phyloP scores from a whole-genome alignment of 1,140 invertebrate species.

The Nasonia vitripennis region DNA sequence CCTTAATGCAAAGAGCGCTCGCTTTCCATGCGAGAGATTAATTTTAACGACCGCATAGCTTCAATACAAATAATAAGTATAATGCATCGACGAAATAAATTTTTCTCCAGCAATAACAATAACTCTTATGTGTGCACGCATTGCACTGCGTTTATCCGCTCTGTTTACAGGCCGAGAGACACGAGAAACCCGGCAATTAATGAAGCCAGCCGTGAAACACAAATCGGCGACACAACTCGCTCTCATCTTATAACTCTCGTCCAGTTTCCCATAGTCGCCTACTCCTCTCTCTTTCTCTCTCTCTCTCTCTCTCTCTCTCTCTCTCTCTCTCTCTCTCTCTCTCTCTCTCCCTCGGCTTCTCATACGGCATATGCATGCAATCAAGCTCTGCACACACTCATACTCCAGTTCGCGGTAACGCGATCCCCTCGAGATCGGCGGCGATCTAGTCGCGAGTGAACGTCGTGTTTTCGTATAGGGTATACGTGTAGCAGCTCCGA shows the following conservation, averaged over 20 bases:
- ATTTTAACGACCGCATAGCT: not conserved
- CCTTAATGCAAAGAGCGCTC: not conserved
- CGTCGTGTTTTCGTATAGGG: not conserved
- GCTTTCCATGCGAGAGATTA: not conserved
- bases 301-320: not conserved
- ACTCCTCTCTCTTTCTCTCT: not conserved
- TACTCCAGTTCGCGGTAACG: conserved; percentile 1
- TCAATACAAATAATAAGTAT: not conserved
- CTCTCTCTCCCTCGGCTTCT: not conserved
- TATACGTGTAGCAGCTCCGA: not conserved
- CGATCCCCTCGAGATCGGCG: conserved; percentile 2
- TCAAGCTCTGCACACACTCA: not conserved
- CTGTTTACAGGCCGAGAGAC: not conserved
- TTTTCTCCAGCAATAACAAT: not conserved
- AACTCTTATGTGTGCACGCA: not conserved
- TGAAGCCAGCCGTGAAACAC: not conserved
- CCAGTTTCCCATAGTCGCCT: not conserved
- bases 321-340: not conserved
- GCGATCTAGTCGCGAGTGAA: not conserved
- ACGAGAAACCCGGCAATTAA: not conserved
- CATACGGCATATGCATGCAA: not conserved
- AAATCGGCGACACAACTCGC: not conserved
- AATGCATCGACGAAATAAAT: not conserved
- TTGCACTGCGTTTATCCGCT: not conserved
- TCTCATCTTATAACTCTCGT: not conserved